These are phyloP conservation scores for Ginglymostoma cirratum DNA, from an alignment of 2,113 vertebrate genomes.

Conservation along the genomic window DNA sequence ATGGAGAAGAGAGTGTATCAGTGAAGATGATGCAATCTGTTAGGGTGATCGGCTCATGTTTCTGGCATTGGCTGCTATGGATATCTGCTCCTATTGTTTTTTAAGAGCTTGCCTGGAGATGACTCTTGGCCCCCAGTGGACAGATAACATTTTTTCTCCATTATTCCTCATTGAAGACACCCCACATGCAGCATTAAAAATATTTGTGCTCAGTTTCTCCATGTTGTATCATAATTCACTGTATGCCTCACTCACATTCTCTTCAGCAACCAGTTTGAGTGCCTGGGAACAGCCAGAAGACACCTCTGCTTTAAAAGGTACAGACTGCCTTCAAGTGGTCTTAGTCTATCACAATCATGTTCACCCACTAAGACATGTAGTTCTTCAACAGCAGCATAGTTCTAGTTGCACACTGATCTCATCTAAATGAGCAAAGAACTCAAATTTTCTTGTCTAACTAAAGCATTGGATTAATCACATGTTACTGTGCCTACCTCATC, in stretches of 20 bases:
- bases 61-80: too few relatives aligned
- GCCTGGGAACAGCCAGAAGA: background rate
- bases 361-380: background rate
- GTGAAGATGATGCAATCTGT: too few relatives aligned
- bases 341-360: background rate
- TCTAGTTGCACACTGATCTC: background rate
- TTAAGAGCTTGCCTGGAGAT: too few relatives aligned
- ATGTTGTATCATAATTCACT: background rate
- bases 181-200: too few relatives aligned
- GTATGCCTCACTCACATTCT: background rate
- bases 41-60: too few relatives aligned
- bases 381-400: background rate
- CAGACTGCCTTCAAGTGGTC: background rate
- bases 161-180: too few relatives aligned
- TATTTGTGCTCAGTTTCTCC: too few relatives aligned
- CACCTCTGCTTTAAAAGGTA: background rate
- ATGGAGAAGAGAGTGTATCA: too few relatives aligned
- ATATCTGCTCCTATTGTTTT: too few relatives aligned
- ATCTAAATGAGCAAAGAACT: background rate
- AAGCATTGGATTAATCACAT: background rate
- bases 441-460: background rate
- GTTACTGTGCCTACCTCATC: background rate
- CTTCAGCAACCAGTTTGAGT: background rate
- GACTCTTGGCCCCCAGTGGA: too few relatives aligned
- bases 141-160: too few relatives aligned